Conservation (phyloP, 2,888 invertebrate species). For the Nysson spinosus region DNA sequence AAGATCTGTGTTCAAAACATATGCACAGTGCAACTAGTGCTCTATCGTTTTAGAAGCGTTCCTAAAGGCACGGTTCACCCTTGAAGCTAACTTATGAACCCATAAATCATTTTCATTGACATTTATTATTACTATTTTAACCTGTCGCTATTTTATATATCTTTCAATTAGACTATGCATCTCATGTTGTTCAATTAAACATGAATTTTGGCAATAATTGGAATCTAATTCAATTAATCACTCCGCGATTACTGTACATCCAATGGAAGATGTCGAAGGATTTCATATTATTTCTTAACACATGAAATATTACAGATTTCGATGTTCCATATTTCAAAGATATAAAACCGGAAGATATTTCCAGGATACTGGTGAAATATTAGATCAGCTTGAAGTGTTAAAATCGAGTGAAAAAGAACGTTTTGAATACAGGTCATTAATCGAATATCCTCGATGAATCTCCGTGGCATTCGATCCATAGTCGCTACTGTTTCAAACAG, state of each 20-base stretch:
- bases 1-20: conserved; percentile 40
- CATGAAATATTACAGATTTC: no score
- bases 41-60: conserved; percentile 41
- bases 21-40: conserved; percentile 37
- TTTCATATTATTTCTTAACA: no score
- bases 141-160: no score
- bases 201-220: no score
- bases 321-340: not conserved
- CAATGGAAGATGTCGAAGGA: no score
- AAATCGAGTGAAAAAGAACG: conserved; percentile 15
- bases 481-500: conserved; percentile 41
- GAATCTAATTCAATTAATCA: no score
- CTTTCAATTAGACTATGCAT: no score
- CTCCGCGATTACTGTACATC: no score
- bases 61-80: conserved; percentile 38
- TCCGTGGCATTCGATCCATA: conserved; percentile 43
- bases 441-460: conserved; percentile 32
- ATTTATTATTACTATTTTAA: no score
- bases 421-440: conserved; percentile 35
- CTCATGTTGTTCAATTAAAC: no score
- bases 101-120: no score
- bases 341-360: not conserved
- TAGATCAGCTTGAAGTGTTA: conserved; percentile 33
- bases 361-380: no score
- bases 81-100: conserved; percentile 35